phyloP scores from a whole-genome alignment of 2,888 invertebrate genomes.

The Petrolisthes cinctipes region DNA sequence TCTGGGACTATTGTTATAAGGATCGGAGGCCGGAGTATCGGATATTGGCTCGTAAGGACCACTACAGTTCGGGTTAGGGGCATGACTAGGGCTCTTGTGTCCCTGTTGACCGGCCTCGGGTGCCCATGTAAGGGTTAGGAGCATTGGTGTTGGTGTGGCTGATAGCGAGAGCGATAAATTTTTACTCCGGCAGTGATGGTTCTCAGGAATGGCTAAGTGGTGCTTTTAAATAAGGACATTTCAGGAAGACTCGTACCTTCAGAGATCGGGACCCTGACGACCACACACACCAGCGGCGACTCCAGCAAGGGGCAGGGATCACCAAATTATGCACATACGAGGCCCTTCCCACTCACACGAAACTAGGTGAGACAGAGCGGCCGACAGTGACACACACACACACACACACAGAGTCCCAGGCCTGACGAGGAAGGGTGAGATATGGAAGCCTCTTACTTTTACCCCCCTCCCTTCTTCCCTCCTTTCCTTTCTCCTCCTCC shows the following conservation, averaged over 20 bases:
- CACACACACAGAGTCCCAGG: not conserved
- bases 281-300: slow-evolving; percentile 5
- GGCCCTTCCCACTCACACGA: slow-evolving; percentile 17
- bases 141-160: slow-evolving; percentile 44
- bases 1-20: slow-evolving; percentile 38
- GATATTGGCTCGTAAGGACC: slow-evolving; percentile 11
- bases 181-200: slow-evolving; percentile 40
- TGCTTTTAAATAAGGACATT: slow-evolving; percentile 34
- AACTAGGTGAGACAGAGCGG: slow-evolving; percentile 33
- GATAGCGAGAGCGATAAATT: slow-evolving; percentile 43
- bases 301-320: not conserved
- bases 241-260: slow-evolving; percentile 24
- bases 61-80: slow-evolving; percentile 28
- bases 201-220: slow-evolving; percentile 38
- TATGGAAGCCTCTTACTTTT: slow-evolving; percentile 27
- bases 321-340: not conserved
- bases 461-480: not conserved
- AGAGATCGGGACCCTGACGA: too few species aligned
- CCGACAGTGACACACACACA: slow-evolving; percentile 29
- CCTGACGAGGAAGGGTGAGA: slow-evolving; percentile 40
- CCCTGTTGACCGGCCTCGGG: slow-evolving; percentile 24
- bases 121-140: slow-evolving; percentile 46
- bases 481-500: not conserved
- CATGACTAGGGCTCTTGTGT: slow-evolving; percentile 25
- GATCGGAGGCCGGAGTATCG: not conserved